phyloP scores from a whole-genome alignment of 2,113 vertebrate species.

The Vidua chalybeata region DNA sequence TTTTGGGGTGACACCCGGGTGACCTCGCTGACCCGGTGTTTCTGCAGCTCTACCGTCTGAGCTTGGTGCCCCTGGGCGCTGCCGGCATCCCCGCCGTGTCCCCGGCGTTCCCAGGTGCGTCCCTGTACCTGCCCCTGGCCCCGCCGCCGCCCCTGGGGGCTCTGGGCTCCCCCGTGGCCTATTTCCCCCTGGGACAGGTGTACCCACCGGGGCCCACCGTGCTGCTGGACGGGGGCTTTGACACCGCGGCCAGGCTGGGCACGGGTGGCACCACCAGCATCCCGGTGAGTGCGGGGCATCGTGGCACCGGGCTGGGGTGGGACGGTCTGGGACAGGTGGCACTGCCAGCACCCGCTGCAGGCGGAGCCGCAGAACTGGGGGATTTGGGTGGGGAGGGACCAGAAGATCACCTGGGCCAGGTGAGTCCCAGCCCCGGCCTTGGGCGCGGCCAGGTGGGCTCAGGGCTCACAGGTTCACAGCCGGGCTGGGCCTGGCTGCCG shows the following conservation, averaged over 20 bases:
- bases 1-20: not conserved
- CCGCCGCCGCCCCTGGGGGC: constrained; percentile 83
- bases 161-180: constrained; percentile 88
- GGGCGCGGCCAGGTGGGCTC: not conserved
- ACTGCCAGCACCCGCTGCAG: too few relatives aligned
- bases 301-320: not conserved
- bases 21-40: not conserved
- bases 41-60: constrained; percentile 90
- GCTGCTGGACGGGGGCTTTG: not conserved
- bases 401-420: too few relatives aligned
- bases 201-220: constrained; percentile 81
- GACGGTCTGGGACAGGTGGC: too few relatives aligned
- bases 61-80: constrained; percentile 88
- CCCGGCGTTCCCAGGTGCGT: constrained; percentile 86
- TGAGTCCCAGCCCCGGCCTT: not conserved
- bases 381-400: not conserved
- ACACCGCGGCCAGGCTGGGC: not conserved
- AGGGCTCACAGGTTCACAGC: not conserved
- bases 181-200: constrained; percentile 88
- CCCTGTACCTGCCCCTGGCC: constrained; percentile 83
- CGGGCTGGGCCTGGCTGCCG: rapidly evolving
- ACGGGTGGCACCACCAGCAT: not conserved
- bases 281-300: too few relatives aligned
- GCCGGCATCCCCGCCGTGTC: constrained; percentile 88
- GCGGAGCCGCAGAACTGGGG: not conserved